Evolutionary conservation across 2,888 invertebrate species (phyloP), one percentile per base, ranked within the genome.

Genomic region (Thera britannica): DNA sequence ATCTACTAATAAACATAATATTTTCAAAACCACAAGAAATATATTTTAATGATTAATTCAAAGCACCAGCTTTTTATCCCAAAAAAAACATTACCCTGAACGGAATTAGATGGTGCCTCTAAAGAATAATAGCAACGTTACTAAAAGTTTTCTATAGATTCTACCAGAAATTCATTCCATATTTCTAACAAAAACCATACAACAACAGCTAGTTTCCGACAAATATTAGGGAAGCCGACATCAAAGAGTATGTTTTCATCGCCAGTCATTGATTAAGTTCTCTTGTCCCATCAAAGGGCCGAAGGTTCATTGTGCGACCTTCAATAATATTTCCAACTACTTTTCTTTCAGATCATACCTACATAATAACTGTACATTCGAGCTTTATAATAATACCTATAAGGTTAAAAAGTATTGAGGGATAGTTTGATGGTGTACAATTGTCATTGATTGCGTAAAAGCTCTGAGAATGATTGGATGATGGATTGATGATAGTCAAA

Each of bases 241-340:
- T 89, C 88, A 88, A 89, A 88, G 85, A 88, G 85, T 80, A 79
- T 79, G 81, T 87, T 86, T 87, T 83, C 83, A 81, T 83, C 83
- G 82, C 86, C 83, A 83, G 75, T 83, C 86, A 90, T 92, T 92
- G 90, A 91, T 90, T 90, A 87, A 83, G 82, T 80, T 86, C 83
- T 83, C 85, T 83, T 90, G 92, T 92, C 90, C 92, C 92, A 89
- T 93, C 93, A 93, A 93, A 93, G 90, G 72, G 68, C 78, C 82
- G 78, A 72, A 77, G 73, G 73, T 68, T 86, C 72, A 92, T 92
- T 92, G 92, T 91, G 71, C 77, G 81, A 81, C 81, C 82, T 85
- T 81, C 79, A 82, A 87, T 86, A 85, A 86, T 87, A 85, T 89
- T 89, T 88, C 82, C 83, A 83, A 84, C 82, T 83, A 82, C 83